Conservation (phyloP, 2,888 invertebrate genomes). For the Caradrina clavipalpis region DNA sequence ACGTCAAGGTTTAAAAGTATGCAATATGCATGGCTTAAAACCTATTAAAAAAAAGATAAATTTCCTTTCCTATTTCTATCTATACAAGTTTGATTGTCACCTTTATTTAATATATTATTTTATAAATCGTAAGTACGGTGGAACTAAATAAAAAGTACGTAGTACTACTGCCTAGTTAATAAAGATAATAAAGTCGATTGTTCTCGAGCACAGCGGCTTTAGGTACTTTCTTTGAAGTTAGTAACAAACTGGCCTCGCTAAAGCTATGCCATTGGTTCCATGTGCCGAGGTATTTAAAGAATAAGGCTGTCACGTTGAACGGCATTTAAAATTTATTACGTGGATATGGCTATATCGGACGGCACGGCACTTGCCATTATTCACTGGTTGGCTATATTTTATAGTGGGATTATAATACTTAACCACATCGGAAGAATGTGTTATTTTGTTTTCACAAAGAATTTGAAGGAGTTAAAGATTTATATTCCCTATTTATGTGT, state of each 20-base stretch:
- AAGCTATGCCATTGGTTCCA: conserved; percentile 49
- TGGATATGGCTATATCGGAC: neutral
- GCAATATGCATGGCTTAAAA: neutral
- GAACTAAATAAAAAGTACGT: neutral
- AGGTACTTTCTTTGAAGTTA: conserved; percentile 63
- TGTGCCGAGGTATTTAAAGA: conserved; percentile 58
- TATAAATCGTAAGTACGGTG: neutral
- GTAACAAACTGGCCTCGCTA: conserved; percentile 60
- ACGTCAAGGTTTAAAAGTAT: neutral
- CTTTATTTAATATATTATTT: neutral
- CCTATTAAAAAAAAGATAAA: no score
- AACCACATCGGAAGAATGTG: neutral
- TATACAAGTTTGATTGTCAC: no score
- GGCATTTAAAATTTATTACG: conserved; percentile 4
- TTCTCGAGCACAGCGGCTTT: conserved; percentile 49
- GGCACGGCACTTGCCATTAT: conserved; percentile 2
- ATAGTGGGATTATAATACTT: conserved; percentile 1
- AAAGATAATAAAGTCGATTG: conserved; percentile 39
- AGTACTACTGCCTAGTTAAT: conserved; percentile 9
- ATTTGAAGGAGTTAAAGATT: neutral
- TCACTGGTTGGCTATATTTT: conserved; percentile 18
- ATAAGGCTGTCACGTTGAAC: conserved; percentile 37
- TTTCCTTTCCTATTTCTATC: no score
- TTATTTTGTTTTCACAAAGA: neutral
- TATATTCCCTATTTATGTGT: no score